A percentile compares a stretch with the other conserved stretches of the same genome.
Evolutionary conservation across 2,113 vertebrate genomes (phyloP).

Genomic region (Porphyrio hochstetteri): DNA sequence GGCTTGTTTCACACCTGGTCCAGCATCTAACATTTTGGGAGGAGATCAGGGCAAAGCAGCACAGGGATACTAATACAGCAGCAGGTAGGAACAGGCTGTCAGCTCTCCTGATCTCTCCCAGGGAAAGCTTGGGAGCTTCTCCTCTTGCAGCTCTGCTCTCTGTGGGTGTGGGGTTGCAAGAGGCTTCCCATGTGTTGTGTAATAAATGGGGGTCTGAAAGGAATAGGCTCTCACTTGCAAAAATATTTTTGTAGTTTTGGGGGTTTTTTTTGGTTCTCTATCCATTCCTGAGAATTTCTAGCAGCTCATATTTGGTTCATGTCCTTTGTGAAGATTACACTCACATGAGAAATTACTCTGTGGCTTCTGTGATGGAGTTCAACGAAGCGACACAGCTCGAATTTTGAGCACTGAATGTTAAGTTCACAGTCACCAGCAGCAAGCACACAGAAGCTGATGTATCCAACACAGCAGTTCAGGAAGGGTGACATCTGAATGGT

Average conservation of each 20-base stretch:
- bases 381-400: neutral
- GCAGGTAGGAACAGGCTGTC: neutral
- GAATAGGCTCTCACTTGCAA: neutral
- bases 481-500: neutral
- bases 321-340: neutral
- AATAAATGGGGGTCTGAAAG: neutral
- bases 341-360: neutral
- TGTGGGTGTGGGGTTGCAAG: neutral
- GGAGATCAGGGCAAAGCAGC: neutral
- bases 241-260: neutral
- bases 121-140: neutral
- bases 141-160: neutral
- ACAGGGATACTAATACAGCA: accelerated
- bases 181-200: neutral
- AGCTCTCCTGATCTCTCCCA: neutral
- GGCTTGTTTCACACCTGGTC: too few relatives aligned
- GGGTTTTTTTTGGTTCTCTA: neutral
- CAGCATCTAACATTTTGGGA: neutral
- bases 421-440: neutral
- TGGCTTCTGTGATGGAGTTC: neutral
- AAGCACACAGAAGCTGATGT: neutral
- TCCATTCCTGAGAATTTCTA: neutral
- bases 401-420: neutral
- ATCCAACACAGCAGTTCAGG: neutral
- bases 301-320: neutral